Evolutionary conservation across 2,888 invertebrate species (phyloP), one percentile per base, ranked within the genome.

Genomic region (Stenchaetothrips biformis): DNA sequence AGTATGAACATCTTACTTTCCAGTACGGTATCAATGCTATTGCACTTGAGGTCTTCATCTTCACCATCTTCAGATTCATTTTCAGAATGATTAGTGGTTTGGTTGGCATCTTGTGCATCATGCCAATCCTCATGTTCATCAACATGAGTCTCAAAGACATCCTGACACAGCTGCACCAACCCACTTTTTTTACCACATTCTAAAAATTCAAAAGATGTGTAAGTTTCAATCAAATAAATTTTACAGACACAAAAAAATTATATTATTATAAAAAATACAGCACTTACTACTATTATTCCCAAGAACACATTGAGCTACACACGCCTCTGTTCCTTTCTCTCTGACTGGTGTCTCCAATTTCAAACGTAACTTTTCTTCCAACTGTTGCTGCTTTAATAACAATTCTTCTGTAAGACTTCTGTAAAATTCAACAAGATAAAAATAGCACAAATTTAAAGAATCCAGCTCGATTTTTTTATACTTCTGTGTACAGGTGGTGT

Each of bases 391-490:
- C 7, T 74, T 74, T 21, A 7, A 11, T 7, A 74, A 21, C 8
- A 74, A 25, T 25, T 74, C 67, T 25, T 74, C 67, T 21, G 67
- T 74, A 25, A 74, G 67, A 74, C 67, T 74, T 25, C 67, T 74
- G 25, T 2, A 74, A 11, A 67, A 4, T 25, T 25, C 9, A 74
- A 11, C 25, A 3, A 1, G 67, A 21, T 4, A 74, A 4, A 25
- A 74, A 25, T 11, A 25, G 25, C 25, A 21, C 1, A 25, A 67
- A 6, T n/a, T n/a, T n/a, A 21, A 21, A 8, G 67, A 21, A 25
- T 74, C 25, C 11, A 11, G 67, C 8, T 59, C 18, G 6, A 59
- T 6, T 18, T 59, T 6, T 18, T 16, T 59, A 59, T 18, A 13
- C 2, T 1, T 13, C 16, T 13, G 1, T 1, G 9, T 9, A 53